Evolutionary conservation across 1,140 invertebrate genomes (phyloP).

Genomic region (Brachionus plicatilis): DNA sequence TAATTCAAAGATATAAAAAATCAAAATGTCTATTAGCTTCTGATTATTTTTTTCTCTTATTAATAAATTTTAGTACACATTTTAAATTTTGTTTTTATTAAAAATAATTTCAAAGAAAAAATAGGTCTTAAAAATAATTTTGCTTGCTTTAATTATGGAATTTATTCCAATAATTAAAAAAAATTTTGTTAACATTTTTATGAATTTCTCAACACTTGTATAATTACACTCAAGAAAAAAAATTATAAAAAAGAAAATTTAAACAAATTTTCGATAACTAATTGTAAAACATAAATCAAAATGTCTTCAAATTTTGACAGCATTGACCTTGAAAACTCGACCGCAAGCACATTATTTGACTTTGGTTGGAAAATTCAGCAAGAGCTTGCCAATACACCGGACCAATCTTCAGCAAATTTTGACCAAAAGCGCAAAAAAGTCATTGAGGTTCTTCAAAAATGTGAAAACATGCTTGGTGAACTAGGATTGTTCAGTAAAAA

Average conservation of each 20-base stretch:
- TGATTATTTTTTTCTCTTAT: too few species aligned
- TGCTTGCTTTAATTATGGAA: too few species aligned
- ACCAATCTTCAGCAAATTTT: not conserved
- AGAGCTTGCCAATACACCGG: not conserved
- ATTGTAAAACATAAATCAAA: not conserved
- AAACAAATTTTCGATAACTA: not conserved
- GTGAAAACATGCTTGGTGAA: slow-evolving; percentile 43
- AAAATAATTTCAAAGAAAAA: too few species aligned
- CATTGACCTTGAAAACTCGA: slow-evolving; percentile 13
- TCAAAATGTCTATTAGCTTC: too few species aligned
- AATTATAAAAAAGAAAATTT: not conserved
- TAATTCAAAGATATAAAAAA: too few species aligned
- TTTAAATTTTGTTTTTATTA: too few species aligned
- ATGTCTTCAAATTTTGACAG: not conserved
- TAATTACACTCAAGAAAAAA: not conserved
- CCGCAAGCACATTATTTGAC: not conserved
- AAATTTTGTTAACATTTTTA: not conserved
- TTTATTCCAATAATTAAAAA: not conserved
- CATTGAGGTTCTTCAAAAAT: not conserved
- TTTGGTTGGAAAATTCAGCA: not conserved
- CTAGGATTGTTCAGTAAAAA: slow-evolving; percentile 73
- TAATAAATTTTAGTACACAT: too few species aligned
- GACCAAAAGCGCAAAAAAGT: not conserved
- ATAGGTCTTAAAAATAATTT: too few species aligned
- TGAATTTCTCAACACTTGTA: not conserved